Evolutionary conservation across 2,797 vertebrate genomes (phyloP), one percentile per base, ranked within the genome.

Genomic region (Thamnophis elegans): DNA sequence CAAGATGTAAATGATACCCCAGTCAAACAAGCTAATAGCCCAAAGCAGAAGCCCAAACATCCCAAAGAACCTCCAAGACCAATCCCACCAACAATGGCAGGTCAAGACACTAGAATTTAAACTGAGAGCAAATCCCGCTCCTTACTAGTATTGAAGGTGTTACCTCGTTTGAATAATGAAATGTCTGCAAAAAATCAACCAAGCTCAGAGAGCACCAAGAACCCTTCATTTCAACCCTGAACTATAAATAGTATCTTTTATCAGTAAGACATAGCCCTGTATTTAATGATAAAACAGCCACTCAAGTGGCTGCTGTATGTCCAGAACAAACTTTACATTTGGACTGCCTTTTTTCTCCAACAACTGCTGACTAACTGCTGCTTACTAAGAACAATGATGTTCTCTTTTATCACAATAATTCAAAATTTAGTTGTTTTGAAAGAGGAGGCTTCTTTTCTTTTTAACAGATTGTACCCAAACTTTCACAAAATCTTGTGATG

Each of bases 391-490:
- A n/a, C 22, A 14, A 26, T 62, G 12, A 47, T 51, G 59, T 51
- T n/a, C 47, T 51, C 54, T 3, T 1, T 32, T 32, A 18, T 3
- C 28, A 93, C 58, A n/a, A 20, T 26, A 91, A 95, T 95, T 95
- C 94, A 94, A 95, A 95, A 94, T 94, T 91, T 91, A 92, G 51
- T 94, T 65, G 93, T 93, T 90, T 97, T 56, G 95, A 36, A 2
- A 42, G 36, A 22, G 20, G 5, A 13, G 12, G 36, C 26, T 54
- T 16, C 7, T 18, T 73, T 60, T 58, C 85, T 91, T 55, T 91
- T 92, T 85, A 94, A 65, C 20, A 59, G 89, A 26, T 6, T 14
- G 1, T 87, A 68, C 5, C 0, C 0, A 3, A 93, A 91, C 2
- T 7, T 53, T 47, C 82, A 90, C 89, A 91, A 62, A 53, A 89